phyloP scores from a whole-genome alignment of 2,113 vertebrate species.

The Tragelaphus strepsiceros region DNA sequence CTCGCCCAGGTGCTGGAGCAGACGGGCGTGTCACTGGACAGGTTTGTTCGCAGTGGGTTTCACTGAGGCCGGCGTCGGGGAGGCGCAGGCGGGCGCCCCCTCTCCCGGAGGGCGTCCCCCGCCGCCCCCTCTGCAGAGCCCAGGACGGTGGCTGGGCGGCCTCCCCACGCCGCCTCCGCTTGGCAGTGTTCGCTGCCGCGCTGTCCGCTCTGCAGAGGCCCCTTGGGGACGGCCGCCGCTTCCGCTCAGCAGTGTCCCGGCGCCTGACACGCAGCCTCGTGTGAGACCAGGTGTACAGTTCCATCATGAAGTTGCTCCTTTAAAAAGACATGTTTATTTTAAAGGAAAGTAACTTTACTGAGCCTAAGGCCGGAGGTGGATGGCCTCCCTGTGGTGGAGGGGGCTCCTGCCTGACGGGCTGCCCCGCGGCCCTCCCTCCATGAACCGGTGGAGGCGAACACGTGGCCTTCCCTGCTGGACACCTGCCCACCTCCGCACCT shows the following conservation, averaged over 20 bases:
- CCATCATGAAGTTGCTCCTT: background rate
- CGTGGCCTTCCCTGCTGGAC: background rate
- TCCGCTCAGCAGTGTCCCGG: background rate
- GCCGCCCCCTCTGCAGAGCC: background rate
- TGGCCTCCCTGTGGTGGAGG: background rate
- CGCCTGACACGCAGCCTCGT: too few species aligned
- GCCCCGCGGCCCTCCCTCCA: background rate
- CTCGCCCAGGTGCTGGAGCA: background rate
- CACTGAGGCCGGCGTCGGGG: background rate
- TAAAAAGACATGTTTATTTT: background rate
- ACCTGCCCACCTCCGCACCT: accelerated
- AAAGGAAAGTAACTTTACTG: background rate
- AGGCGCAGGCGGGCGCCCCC: background rate
- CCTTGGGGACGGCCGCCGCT: background rate
- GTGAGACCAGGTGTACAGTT: background rate
- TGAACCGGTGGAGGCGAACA: accelerated
- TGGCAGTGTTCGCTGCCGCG: too few species aligned
- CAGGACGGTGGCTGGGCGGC: background rate
- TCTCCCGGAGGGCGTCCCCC: background rate
- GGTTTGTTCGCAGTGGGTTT: background rate
- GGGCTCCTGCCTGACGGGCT: background rate
- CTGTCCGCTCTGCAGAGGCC: too few species aligned
- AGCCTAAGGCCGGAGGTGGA: background rate
- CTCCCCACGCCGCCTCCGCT: too few species aligned
- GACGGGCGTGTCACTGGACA: accelerated